These are phyloP conservation scores for Dendrolimus houi DNA, from an alignment of 2,888 invertebrate genomes.

Conservation along the genomic window DNA sequence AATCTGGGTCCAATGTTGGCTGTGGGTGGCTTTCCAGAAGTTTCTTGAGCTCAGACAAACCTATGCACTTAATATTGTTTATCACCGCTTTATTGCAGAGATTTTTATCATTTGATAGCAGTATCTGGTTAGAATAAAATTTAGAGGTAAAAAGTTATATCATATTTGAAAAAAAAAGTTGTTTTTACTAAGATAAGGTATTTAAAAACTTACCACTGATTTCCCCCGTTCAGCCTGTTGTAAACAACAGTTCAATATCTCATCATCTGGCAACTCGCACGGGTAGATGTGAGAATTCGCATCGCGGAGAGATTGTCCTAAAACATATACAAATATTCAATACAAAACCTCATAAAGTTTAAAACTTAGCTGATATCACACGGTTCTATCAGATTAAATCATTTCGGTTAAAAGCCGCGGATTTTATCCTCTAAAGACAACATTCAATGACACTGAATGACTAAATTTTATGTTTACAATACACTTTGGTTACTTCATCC, in stretches of 20 bases:
- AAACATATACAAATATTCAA: constrained; percentile 10
- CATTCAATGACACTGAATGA: too few species aligned
- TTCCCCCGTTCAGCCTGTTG: constrained; percentile 68
- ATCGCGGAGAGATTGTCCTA: constrained; percentile 75
- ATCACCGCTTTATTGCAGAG: constrained; percentile 74
- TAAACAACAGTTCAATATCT: constrained; percentile 75
- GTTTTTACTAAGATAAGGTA: too few species aligned
- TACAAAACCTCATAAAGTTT: too few species aligned
- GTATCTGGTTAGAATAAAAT: constrained; percentile 44
- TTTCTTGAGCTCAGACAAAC: constrained; percentile 27
- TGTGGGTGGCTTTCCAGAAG: constrained; percentile 28
- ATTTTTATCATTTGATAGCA: constrained; percentile 77
- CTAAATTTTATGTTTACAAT: too few species aligned
- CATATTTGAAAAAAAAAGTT: too few species aligned
- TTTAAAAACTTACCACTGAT: constrained; percentile 52
- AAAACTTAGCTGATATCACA: too few species aligned
- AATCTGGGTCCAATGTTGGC: constrained; percentile 26
- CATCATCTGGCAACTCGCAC: constrained; percentile 75
- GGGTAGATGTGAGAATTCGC: constrained; percentile 71
- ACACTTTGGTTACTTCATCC: too few species aligned
- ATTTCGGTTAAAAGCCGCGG: too few species aligned
- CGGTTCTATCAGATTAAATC: too few species aligned
- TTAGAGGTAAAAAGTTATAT: too few species aligned
- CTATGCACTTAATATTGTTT: constrained; percentile 54
- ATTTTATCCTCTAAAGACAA: too few species aligned